Base-by-base conservation (phyloP, 2,888 invertebrate genomes). In the Panorpa germanica region DNA sequence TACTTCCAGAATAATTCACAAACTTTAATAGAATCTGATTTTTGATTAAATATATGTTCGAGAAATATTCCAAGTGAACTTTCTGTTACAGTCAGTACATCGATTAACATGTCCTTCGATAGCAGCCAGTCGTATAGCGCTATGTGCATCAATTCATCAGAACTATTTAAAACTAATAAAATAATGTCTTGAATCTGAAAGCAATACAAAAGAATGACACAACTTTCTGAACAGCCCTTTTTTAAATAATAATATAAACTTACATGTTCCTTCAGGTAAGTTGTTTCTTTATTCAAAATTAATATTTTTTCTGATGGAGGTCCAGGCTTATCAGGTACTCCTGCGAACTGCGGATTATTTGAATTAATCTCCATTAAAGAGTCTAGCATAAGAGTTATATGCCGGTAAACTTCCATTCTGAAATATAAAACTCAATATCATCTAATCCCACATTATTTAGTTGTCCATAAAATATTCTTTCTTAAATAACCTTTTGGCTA, bases 101-200 rank as follows among this genome's bases (percentile, higher is more conserved):
- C 78, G 43, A 63, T 58, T 24, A 72, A 66, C 47, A 83, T 63
- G 39, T 75, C 66, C 47, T 77, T 74, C 1, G 68, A 63, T 38
- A 88, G 70, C 48, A 95, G 69, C 95, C 95, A 95, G 42, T 88
- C 81, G 49, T 93, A 96, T 2, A 96, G 63, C 0, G 83, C 73
- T 1, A 83, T 75, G 46, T 96, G 95, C 34, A 91, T 65, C 10
- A 91, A 60, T 47, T 95, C 88, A 53, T 96, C 96, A 4, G 69
- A 59, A 4, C 67, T 61, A 27, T 70, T 65, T 9, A 80, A 53
- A 33, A 72, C 70, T 40, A 74, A 67, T 40, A 62, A 59, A 11
- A 78, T 69, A n/a, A n/a, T n/a, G n/a, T n/a, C n/a, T n/a, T n/a
- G n/a, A 13, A 80, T 60, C 46, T 61, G 57, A 28, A 59, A n/a